Conservation (phyloP, 2,113 vertebrate genomes). For the Cervus canadensis region DNA sequence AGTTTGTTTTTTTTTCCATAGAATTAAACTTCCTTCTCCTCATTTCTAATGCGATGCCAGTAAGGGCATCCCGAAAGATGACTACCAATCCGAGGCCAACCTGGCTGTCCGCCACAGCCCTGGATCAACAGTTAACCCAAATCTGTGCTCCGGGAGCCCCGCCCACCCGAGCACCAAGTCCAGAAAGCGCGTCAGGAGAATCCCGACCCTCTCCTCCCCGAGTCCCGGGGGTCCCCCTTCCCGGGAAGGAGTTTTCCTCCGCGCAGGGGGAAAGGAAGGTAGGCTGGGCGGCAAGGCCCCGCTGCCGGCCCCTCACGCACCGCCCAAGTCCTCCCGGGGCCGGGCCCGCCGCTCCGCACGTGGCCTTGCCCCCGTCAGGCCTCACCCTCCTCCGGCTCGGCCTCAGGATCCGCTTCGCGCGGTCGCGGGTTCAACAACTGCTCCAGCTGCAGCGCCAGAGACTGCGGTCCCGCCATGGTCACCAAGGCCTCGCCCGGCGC, state of each 20-base stretch:
- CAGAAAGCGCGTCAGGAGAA: neutral
- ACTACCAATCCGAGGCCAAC: neutral
- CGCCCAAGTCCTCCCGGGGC: rapidly evolving
- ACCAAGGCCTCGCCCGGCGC: neutral
- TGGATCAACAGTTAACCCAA: neutral
- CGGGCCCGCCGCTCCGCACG: neutral
- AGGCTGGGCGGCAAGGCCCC: neutral
- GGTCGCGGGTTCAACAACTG: conserved; percentile 90
- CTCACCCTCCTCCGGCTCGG: conserved; percentile 89
- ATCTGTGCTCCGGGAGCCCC: neutral
- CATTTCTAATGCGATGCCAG: neutral
- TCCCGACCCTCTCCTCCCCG: neutral
- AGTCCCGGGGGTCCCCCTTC: neutral
- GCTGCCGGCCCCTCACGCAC: neutral
- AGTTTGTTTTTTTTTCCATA: neutral
- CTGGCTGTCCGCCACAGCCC: neutral
- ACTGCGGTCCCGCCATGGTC: conserved; percentile 58
- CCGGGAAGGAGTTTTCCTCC: neutral
- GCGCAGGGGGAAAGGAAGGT: rapidly evolving
- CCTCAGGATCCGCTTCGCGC: conserved; percentile 88
- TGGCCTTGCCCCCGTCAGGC: conserved; percentile 29
- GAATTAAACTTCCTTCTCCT: neutral
- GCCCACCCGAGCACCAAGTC: neutral
- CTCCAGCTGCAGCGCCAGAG: conserved; percentile 87
- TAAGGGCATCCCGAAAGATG: neutral